Conservation (phyloP, 92 coral and sea anemone species). For the Nematostella vectensis region DNA sequence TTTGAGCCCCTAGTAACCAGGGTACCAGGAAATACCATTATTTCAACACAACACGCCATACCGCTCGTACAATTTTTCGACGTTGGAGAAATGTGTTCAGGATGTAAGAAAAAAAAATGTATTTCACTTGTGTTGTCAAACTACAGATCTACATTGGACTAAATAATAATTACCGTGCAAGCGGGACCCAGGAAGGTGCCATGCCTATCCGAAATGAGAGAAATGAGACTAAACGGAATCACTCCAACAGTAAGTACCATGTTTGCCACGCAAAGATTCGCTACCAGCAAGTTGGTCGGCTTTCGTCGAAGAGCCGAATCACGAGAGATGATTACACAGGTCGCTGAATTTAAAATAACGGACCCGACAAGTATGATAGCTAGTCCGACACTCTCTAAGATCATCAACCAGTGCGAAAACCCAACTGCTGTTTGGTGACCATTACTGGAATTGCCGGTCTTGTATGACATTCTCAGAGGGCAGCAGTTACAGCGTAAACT, state of each 20-base stretch:
- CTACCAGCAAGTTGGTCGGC: slow-evolving; percentile 65
- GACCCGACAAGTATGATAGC: slow-evolving; percentile 37
- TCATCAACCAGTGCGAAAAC: slow-evolving; percentile 1
- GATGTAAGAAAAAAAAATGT: too few relatives aligned
- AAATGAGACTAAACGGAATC: slow-evolving; percentile 63
- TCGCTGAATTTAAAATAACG: slow-evolving; percentile 39
- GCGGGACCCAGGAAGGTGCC: slow-evolving; percentile 29
- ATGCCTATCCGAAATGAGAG: slow-evolving; percentile 47
- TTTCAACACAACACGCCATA: background rate
- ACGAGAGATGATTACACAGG: slow-evolving; percentile 55
- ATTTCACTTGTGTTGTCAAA: too few relatives aligned
- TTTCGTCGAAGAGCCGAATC: slow-evolving; percentile 27
- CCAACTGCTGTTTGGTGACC: background rate
- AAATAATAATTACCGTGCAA: slow-evolving; percentile 50
- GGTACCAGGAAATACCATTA: too few relatives aligned
- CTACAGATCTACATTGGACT: background rate
- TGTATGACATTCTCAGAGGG: too few relatives aligned
- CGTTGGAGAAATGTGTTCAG: too few relatives aligned
- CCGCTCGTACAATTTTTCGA: background rate
- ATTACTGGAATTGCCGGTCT: background rate
- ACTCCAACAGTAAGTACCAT: slow-evolving; percentile 54
- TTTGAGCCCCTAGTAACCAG: too few relatives aligned
- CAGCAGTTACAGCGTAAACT: too few relatives aligned
- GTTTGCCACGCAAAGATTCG: slow-evolving; percentile 59
- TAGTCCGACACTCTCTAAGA: slow-evolving; percentile 44